phyloP scores from a whole-genome alignment of 2,113 vertebrate genomes.

The Vulpes lagopus region DNA sequence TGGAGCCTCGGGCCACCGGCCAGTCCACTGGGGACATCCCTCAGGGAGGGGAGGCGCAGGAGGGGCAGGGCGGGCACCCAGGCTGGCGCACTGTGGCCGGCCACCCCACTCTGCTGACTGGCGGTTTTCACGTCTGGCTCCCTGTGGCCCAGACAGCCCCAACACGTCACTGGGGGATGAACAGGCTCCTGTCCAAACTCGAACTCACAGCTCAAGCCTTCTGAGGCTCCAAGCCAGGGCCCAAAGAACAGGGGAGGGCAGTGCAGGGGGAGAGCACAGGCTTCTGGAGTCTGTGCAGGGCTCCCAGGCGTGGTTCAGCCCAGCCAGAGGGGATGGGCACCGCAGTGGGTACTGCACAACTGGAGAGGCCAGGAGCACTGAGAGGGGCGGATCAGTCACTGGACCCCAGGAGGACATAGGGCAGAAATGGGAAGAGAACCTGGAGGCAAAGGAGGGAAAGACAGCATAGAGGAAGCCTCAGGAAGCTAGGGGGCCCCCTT shows the following conservation, averaged over 20 bases:
- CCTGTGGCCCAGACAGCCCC: slow-evolving; percentile 68
- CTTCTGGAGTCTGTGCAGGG: not conserved
- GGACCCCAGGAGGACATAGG: not conserved
- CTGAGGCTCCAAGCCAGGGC: not conserved
- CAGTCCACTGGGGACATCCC: slow-evolving; percentile 75
- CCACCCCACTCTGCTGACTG: slow-evolving; percentile 47
- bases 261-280: not conserved
- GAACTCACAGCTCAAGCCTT: slow-evolving; percentile 7
- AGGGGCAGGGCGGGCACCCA: slow-evolving; percentile 47
- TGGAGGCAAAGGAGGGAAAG: not conserved
- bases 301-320: not conserved
- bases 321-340: rapidly evolving
- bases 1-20: slow-evolving; percentile 55
- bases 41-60: slow-evolving; percentile 14
- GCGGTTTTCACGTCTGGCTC: slow-evolving; percentile 73
- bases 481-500: too few relatives aligned
- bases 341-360: not conserved
- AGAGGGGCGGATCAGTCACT: not conserved
- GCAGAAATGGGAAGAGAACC: not conserved
- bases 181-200: slow-evolving; percentile 43
- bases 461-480: too few relatives aligned
- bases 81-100: slow-evolving; percentile 59
- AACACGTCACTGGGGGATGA: not conserved
- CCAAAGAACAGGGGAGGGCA: not conserved
- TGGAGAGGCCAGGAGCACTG: not conserved